Conservation (phyloP, 1,140 invertebrate genomes). For the Bombyx mori region DNA sequence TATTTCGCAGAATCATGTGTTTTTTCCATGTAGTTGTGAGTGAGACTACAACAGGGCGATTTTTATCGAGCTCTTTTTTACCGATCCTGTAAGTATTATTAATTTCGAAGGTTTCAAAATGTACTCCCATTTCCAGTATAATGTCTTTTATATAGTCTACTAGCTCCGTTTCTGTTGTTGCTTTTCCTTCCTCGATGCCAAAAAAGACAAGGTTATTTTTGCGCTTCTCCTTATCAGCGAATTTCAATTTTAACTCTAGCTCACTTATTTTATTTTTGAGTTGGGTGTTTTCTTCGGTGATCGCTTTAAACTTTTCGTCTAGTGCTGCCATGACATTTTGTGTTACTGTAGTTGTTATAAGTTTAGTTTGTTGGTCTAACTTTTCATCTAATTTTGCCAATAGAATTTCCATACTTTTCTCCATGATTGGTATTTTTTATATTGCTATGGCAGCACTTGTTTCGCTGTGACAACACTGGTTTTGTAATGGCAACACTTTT, state of each 20-base stretch:
- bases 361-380: no score
- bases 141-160: conserved; percentile 10
- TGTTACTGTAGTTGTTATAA: no score
- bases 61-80: conserved; percentile 6
- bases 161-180: conserved; percentile 7
- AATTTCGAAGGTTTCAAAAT: conserved; percentile 11
- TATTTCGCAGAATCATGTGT: conserved; percentile 14
- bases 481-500: no score
- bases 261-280: conserved; percentile 8
- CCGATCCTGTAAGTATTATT: conserved; percentile 11
- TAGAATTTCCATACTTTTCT: no score
- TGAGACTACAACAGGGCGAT: conserved; percentile 8
- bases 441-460: no score
- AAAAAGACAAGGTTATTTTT: conserved; percentile 1
- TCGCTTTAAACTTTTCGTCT: no score
- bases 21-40: conserved; percentile 13
- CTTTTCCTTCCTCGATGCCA: conserved; percentile 7
- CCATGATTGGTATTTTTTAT: no score
- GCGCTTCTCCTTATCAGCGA: background rate
- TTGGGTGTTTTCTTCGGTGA: no score
- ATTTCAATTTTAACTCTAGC: conserved; percentile 2
- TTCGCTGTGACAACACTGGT: no score
- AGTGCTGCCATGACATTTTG: no score
- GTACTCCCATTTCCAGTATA: conserved; percentile 7
- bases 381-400: no score